A percentile compares a stretch with the other conserved stretches of the same genome.
Evolutionary conservation across 1,140 invertebrate species (phyloP).

Genomic region (Aphaenogaster ashmeadi): DNA sequence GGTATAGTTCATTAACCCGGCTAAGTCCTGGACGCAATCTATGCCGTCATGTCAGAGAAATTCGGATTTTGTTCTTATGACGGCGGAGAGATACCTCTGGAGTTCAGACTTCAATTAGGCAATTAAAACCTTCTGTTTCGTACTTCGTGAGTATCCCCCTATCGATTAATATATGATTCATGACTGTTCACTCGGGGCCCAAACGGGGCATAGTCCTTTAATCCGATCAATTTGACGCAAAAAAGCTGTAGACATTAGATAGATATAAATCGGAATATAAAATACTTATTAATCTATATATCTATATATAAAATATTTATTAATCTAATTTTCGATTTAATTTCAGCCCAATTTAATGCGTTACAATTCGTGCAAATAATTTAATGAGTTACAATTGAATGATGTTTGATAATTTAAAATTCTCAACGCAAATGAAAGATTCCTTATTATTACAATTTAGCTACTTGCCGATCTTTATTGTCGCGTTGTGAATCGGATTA

Average conservation of each 20-base stretch:
- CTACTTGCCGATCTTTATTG: constrained; percentile 85
- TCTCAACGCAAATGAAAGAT: neutral
- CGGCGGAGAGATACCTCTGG: too few relatives aligned
- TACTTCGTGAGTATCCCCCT: too few relatives aligned
- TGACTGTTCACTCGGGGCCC: too few relatives aligned
- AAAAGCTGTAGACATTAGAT: neutral
- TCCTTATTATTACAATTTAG: constrained; percentile 17
- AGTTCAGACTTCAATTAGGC: too few relatives aligned
- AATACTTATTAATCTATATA: neutral
- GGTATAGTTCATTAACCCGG: too few relatives aligned
- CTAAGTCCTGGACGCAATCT: too few relatives aligned
- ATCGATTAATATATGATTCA: too few relatives aligned
- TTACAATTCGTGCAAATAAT: constrained; percentile 3
- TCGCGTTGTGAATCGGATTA: constrained; percentile 87
- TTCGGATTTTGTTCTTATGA: too few relatives aligned
- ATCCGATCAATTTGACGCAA: neutral
- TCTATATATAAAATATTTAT: too few relatives aligned
- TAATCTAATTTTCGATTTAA: neutral
- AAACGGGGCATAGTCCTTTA: neutral
- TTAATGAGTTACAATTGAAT: constrained; percentile 5
- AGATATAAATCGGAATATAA: neutral
- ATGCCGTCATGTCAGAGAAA: too few relatives aligned
- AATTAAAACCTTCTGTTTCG: too few relatives aligned
- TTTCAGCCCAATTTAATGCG: constrained; percentile 7
- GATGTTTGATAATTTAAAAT: constrained; percentile 1